Percentiles rank a stretch among this genome's conserved stretches.
These are phyloP conservation scores for Octopus sinensis DNA, from an alignment of 1,140 invertebrate species.

Conservation along the genomic window DNA sequence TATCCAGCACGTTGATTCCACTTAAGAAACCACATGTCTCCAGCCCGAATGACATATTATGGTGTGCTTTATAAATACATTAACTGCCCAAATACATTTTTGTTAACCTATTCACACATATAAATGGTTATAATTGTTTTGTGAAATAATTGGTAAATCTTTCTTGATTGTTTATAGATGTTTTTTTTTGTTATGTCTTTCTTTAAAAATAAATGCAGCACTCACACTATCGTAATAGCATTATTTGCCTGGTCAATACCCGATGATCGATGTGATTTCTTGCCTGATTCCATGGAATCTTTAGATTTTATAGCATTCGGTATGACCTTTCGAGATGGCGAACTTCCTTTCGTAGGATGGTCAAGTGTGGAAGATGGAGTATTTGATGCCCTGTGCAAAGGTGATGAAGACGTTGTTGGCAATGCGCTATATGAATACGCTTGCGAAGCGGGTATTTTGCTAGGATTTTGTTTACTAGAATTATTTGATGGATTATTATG, in stretches of 20 bases:
- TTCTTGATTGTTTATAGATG: too few relatives aligned
- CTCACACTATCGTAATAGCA: slow-evolving; percentile 11
- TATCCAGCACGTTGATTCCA: too few relatives aligned
- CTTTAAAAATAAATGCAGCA: background rate
- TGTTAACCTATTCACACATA: too few relatives aligned
- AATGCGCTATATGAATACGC: slow-evolving; percentile 29
- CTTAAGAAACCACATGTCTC: too few relatives aligned
- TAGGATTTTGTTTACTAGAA: background rate
- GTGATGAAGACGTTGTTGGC: slow-evolving; percentile 31
- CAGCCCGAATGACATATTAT: too few relatives aligned
- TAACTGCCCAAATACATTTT: too few relatives aligned
- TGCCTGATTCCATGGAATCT: background rate
- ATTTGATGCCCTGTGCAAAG: slow-evolving; percentile 25
- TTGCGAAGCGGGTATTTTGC: background rate
- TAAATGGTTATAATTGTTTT: too few relatives aligned
- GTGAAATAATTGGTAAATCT: too few relatives aligned
- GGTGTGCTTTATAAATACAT: too few relatives aligned
- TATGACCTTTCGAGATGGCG: slow-evolving; percentile 1
- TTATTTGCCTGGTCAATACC: slow-evolving; percentile 6
- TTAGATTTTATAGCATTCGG: background rate
- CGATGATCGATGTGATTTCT: slow-evolving; percentile 11
- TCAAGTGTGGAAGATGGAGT: background rate
- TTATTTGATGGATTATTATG: slow-evolving; percentile 6
- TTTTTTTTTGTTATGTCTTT: too few relatives aligned
- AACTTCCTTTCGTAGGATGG: background rate